A percentile compares a stretch with the other conserved stretches of the same genome.
phyloP scores from a whole-genome alignment of 2,113 vertebrate species.

The Leptobrachium ailaonicum region DNA sequence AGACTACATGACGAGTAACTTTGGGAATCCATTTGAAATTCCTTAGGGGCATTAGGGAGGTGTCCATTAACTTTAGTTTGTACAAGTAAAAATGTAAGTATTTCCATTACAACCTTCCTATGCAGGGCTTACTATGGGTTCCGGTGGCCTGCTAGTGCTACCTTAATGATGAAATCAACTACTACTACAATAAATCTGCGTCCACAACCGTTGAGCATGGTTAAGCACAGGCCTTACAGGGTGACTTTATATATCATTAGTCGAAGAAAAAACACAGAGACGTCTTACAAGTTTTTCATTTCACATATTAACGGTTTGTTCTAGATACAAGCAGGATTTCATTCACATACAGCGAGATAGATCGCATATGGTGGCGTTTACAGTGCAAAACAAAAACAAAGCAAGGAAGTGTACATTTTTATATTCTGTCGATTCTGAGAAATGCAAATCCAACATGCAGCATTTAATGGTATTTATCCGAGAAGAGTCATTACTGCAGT shows the following conservation, averaged over 20 bases:
- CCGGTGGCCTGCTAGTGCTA: no score
- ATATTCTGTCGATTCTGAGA: constrained; percentile 67
- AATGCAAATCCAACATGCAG: constrained; percentile 74
- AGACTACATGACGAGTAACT: no score
- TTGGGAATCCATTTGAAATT: no score
- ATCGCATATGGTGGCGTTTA: constrained; percentile 75
- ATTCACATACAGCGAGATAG: constrained; percentile 80
- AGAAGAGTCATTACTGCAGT: not conserved
- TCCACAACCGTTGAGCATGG: no score
- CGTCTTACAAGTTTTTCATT: constrained; percentile 67
- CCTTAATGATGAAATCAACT: no score
- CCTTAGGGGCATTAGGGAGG: no score
- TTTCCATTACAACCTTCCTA: no score
- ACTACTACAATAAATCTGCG: no score
- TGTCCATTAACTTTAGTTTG: no score
- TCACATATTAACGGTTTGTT: constrained; percentile 72
- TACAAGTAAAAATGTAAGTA: no score
- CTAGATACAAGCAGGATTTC: constrained; percentile 80
- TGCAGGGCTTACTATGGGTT: no score
- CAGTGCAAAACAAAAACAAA: constrained; percentile 70
- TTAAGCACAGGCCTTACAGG: no score
- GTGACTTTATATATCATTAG: not conserved
- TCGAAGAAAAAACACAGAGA: constrained; percentile 32
- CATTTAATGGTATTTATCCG: constrained; percentile 52
- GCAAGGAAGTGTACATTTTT: constrained; percentile 68